Conservation (phyloP, 2,113 vertebrate genomes). For the Phainopepla nitens region DNA sequence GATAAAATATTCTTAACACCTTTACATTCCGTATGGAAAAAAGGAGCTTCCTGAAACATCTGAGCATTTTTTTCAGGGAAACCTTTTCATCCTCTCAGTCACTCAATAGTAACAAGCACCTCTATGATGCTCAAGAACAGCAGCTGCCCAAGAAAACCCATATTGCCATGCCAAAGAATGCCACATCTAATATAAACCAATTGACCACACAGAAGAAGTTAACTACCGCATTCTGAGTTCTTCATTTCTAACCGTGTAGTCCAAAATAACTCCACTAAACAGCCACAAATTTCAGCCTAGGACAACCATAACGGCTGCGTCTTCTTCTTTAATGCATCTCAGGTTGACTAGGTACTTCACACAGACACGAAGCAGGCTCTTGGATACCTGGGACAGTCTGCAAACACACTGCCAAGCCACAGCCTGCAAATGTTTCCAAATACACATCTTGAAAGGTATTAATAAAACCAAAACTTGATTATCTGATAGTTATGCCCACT, state of each 20-base stretch:
- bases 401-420: background rate
- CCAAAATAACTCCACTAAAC: background rate
- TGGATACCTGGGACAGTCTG: background rate
- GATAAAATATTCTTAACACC: background rate
- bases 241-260: background rate
- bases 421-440: background rate
- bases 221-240: background rate
- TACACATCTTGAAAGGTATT: background rate
- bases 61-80: background rate
- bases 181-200: background rate
- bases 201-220: background rate
- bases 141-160: background rate
- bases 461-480: background rate
- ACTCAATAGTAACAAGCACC: background rate
- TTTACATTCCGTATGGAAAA: background rate
- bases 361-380: background rate
- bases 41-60: background rate
- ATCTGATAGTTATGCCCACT: rapidly evolving
- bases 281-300: background rate
- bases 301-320: background rate
- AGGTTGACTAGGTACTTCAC: background rate
- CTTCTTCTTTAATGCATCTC: background rate
- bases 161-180: background rate
- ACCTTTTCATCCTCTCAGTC: background rate
- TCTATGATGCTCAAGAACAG: rapidly evolving